Percentiles rank a stretch among this genome's conserved stretches.
phyloP scores from a whole-genome alignment of 2,888 invertebrate genomes.

The Agonopterix arenella region DNA sequence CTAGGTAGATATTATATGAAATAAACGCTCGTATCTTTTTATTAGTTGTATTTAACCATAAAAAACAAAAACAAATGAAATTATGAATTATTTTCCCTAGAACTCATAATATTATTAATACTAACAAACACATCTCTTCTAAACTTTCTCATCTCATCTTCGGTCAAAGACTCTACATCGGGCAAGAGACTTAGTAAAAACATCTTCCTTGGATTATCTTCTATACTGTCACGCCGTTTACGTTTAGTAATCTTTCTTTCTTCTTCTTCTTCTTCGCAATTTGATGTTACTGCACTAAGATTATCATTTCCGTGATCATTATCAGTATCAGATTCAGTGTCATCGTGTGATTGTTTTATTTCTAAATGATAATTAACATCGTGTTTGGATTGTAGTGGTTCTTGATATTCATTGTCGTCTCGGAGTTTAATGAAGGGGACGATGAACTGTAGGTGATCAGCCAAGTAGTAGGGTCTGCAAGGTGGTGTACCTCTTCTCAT shows the following conservation, averaged over 20 bases:
- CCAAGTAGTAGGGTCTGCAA: constrained; percentile 23
- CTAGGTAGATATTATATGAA: too few species aligned
- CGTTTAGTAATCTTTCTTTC: constrained; percentile 10
- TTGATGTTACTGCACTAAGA: background rate
- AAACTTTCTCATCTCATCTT: constrained; percentile 27
- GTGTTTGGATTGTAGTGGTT: background rate
- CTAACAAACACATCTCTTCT: constrained; percentile 20
- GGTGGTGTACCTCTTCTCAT: constrained; percentile 18
- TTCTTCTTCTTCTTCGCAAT: background rate
- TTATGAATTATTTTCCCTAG: background rate
- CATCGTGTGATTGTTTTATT: background rate
- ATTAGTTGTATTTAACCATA: background rate
- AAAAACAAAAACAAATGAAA: background rate
- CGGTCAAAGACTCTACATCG: constrained; percentile 24
- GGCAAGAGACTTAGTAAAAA: constrained; percentile 26
- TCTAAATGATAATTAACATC: constrained; percentile 1
- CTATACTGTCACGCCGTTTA: background rate
- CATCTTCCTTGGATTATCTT: constrained; percentile 23
- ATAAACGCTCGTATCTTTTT: too few species aligned
- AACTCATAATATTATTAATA: constrained; percentile 23
- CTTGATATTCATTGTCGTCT: constrained; percentile 6
- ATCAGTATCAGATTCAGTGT: background rate
- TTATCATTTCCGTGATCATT: constrained; percentile 7
- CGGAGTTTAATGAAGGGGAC: constrained; percentile 16
- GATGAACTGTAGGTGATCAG: constrained; percentile 24